Evolutionary conservation across 2,888 invertebrate species (phyloP), one percentile per base, ranked within the genome.

Genomic region (Dasypogon diadema): DNA sequence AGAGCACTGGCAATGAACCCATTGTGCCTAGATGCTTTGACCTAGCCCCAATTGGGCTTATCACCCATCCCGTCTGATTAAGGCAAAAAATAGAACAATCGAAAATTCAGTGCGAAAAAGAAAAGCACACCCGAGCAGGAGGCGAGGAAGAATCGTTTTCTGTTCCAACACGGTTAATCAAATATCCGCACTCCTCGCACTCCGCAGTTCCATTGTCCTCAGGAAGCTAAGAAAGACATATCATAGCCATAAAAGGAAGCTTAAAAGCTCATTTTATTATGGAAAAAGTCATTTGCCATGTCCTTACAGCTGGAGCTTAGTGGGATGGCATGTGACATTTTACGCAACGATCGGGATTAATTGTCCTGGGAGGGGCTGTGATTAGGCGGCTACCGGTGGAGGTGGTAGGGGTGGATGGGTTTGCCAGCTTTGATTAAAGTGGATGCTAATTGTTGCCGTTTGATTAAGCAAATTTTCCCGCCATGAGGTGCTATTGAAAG

Each of bases 291-390:
- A 18, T 34, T 16, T 60, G 18, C 16, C 12, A 2, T 26, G 3
- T 18, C 30, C 34, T 18, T 60, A 42, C n/a, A 42, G 12, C n/a
- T 12, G n/a, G 42, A 12, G 42, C 42, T 42, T 42, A 12, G 3
- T 37, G 37, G 16, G 14, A 10, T 12, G 60, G 42, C 37, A 60
- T 60, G 60, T 37, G 60, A 60, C 60, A 37, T 37, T 60, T 60
- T 37, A 60, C 37, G 37, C 60, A 60, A 21, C 30, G 58, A 58
- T 60, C 42, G 37, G 60, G 21, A 30, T 21, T 60, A 60, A 60
- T 60, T 60, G 60, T 21, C 2, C 60, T 37, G 37, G 37, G 18
- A 21, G 16, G 5, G 21, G 60, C 21, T 10, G 14, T 60, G 60
- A 34, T 60, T 37, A 26, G 34, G 21, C n/a, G 14, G n/a, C 58